Percentiles rank a stretch among this genome's conserved stretches.
These are phyloP conservation scores for Phocides pigmalion DNA, from an alignment of 1,140 invertebrate species.

Conservation along the genomic window DNA sequence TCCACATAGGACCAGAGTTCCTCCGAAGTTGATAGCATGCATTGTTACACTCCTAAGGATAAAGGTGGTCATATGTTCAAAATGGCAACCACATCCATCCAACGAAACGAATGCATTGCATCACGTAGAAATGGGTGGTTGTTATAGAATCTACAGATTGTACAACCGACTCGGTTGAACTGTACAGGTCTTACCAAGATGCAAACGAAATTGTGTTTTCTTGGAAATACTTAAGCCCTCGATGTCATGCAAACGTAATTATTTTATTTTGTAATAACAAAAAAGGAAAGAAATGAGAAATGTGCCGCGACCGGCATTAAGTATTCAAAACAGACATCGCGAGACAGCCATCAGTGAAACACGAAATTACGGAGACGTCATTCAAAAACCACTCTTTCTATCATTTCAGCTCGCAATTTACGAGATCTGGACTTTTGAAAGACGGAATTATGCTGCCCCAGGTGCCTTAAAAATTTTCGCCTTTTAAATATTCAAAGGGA, in stretches of 20 bases:
- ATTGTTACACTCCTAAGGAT: too few relatives aligned
- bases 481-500: background rate
- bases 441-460: slow-evolving; percentile 7
- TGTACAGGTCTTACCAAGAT: too few relatives aligned
- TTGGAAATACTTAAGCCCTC: background rate
- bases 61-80: too few relatives aligned
- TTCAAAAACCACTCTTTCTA: slow-evolving; percentile 29
- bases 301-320: slow-evolving; percentile 20
- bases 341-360: slow-evolving; percentile 29
- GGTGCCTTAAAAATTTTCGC: slow-evolving; percentile 3
- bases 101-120: too few relatives aligned
- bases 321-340: slow-evolving; percentile 33
- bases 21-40: too few relatives aligned
- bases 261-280: slow-evolving; percentile 31
- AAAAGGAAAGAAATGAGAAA: slow-evolving; percentile 28
- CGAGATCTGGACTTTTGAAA: slow-evolving; percentile 18
- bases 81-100: too few relatives aligned
- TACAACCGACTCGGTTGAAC: too few relatives aligned
- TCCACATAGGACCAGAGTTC: too few relatives aligned
- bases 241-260: slow-evolving; percentile 24
- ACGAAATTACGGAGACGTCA: slow-evolving; percentile 30
- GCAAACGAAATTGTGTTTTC: slow-evolving; percentile 1
- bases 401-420: slow-evolving; percentile 26
- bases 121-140: too few relatives aligned
- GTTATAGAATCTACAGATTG: too few relatives aligned